Evolutionary conservation across 2,888 invertebrate species (phyloP), one percentile per base, ranked within the genome.

Genomic region (Netelia melanura): DNA sequence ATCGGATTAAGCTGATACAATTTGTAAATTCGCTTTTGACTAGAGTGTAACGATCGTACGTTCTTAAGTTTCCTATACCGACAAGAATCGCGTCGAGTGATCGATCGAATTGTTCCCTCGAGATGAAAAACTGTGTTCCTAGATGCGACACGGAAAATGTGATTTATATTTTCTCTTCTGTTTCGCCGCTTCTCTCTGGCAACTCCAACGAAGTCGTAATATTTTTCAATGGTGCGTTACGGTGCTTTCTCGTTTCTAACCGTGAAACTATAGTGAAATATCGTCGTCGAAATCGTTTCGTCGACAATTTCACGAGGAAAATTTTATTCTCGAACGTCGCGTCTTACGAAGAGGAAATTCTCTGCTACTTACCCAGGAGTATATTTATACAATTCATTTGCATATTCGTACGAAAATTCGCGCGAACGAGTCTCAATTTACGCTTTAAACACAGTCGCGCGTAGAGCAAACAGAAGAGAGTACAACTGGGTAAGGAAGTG

Each of bases 341-440:
- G 30, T 48, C 48, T 48, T 14, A 11, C 14, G 48, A 10, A 2
- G 48, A 14, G 11, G 3, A 17, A 43, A 5, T n/a, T 30, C 9
- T 10, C 17, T 3, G n/a, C 17, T 17, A 75, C 38, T 23, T 3
- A 30, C 6, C 5, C 5, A 25, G 5, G 30, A 1, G 17, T 62
- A 23, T 72, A 65, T 72, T 80, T 72, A 44, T 56, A 80, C 79
- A 65, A 58, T 30, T 65, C 25, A 14, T 72, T 79, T 56, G 44
- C 72, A 65, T 30, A 30, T 72, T 58, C 6, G 23, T 80, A 65
- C 48, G 64, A 44, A 72, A 64, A 56, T 54, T 21, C 21, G 44
- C 79, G 44, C 14, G 14, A 23, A 64, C 21, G 23, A 58, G 43
- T 56, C 58, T 23, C 54, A 23, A 14, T 77, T 61, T 48, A 72